These are phyloP conservation scores for Balearica regulorum DNA, from an alignment of 2,797 vertebrate species.

Conservation along the genomic window DNA sequence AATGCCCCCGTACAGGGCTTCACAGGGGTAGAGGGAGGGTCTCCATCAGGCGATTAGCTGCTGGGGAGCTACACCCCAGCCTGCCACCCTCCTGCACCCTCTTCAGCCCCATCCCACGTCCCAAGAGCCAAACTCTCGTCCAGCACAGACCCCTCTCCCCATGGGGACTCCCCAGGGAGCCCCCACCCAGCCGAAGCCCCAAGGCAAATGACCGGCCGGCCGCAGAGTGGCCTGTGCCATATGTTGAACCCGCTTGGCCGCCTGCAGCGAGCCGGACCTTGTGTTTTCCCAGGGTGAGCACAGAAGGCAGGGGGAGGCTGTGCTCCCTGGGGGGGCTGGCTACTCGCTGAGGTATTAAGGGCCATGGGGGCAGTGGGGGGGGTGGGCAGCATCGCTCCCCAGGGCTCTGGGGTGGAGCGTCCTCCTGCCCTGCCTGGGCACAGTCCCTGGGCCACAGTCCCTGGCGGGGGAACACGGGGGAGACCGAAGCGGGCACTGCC, in stretches of 20 bases:
- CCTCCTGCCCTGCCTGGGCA: background rate
- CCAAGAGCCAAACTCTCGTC: too few species aligned
- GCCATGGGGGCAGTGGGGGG: background rate
- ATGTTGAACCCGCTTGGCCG: rapidly evolving
- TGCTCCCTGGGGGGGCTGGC: background rate
- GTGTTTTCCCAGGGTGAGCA: rapidly evolving
- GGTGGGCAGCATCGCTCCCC: too few species aligned
- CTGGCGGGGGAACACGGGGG: too few species aligned
- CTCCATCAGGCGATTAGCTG: background rate
- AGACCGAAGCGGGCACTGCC: too few species aligned
- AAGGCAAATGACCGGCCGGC: rapidly evolving
- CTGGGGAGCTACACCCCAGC: rapidly evolving
- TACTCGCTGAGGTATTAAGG: rapidly evolving
- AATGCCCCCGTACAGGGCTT: rapidly evolving
- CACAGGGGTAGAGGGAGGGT: rapidly evolving
- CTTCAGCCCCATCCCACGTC: background rate
- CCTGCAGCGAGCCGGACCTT: rapidly evolving
- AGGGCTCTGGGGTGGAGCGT: background rate
- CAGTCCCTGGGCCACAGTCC: too few species aligned
- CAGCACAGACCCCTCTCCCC: background rate
- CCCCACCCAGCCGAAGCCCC: background rate
- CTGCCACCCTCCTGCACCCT: rapidly evolving
- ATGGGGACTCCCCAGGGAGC: background rate
- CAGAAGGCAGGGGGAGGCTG: background rate
- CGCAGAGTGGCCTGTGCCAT: background rate